These are phyloP conservation scores for Ametastegia equiseti DNA, from an alignment of 2,888 invertebrate genomes.

Conservation along the genomic window DNA sequence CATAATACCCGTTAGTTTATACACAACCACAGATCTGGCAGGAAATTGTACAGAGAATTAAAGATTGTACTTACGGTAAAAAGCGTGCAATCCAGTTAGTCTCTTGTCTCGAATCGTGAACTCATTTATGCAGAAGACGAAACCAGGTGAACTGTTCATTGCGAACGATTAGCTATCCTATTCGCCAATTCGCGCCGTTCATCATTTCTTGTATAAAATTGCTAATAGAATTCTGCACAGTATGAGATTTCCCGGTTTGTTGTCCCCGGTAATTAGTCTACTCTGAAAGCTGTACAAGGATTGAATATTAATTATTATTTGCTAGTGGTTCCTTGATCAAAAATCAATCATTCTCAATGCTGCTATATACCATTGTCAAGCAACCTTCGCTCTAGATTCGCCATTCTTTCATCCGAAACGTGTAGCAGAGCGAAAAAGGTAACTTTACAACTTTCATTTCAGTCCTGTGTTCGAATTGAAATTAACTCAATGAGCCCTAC, in stretches of 20 bases:
- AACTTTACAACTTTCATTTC: constrained; percentile 24
- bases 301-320: not conserved
- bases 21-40: not conserved
- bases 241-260: not conserved
- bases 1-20: constrained; percentile 21
- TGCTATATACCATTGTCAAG: constrained; percentile 1
- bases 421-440: not conserved
- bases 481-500: not conserved
- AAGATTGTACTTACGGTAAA: constrained; percentile 30
- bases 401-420: not conserved
- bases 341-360: not conserved
- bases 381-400: not conserved
- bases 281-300: not conserved
- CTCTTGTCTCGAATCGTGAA: not conserved
- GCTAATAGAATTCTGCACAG: not conserved
- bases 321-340: not conserved
- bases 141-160: not conserved
- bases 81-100: not conserved
- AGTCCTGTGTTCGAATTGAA: not conserved
- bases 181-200: too few species aligned
- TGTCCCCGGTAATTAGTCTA: not conserved
- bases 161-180: not conserved
- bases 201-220: too few species aligned
- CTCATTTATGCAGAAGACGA: not conserved
- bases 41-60: not conserved